Percentiles rank a stretch among this genome's conserved stretches.
Evolutionary conservation across 2,797 vertebrate species (phyloP).

Genomic region (Novumbra hubbsi): DNA sequence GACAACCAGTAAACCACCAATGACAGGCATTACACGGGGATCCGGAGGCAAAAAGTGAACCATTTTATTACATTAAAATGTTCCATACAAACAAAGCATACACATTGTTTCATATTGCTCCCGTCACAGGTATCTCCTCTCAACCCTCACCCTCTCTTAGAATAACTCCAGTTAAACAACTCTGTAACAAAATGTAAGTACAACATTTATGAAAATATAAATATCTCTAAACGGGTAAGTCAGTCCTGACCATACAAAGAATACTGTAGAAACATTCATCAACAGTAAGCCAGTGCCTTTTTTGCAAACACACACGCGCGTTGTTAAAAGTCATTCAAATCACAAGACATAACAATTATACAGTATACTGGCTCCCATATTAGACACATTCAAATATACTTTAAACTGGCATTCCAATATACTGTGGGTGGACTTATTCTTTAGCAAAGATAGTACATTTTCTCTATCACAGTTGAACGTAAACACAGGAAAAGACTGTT

Average conservation of each 20-base stretch:
- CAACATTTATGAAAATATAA: conserved; percentile 99
- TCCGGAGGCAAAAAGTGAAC: conserved; percentile 74
- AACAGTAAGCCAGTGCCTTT: conserved; percentile 89
- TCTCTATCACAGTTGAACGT: conserved; percentile 67
- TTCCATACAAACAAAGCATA: conserved; percentile 99
- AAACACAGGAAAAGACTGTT: conserved; percentile 73
- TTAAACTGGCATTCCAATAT: conserved; percentile 82
- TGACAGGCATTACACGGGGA: conserved; percentile 14
- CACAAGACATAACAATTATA: conserved; percentile 89
- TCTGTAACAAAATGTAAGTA: conserved; percentile 99
- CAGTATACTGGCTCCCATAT: conserved; percentile 85
- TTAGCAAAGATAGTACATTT: conserved; percentile 73
- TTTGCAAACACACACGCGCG: conserved; percentile 83
- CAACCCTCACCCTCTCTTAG: conserved; percentile 45
- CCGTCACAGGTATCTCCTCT: conserved; percentile 81
- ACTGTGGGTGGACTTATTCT: conserved; percentile 63
- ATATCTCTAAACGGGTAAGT: conserved; percentile 95
- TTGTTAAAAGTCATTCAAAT: conserved; percentile 98
- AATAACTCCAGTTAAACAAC: conserved; percentile 90
- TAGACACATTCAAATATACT: conserved; percentile 88
- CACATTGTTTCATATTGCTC: conserved; percentile 96
- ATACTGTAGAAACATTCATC: conserved; percentile 99
- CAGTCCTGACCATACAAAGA: conserved; percentile 98
- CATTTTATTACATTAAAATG: conserved; percentile 84
- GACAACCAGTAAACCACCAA: not conserved